Base-by-base conservation (phyloP, 1,140 invertebrate genomes). In the Linepithema humile region DNA sequence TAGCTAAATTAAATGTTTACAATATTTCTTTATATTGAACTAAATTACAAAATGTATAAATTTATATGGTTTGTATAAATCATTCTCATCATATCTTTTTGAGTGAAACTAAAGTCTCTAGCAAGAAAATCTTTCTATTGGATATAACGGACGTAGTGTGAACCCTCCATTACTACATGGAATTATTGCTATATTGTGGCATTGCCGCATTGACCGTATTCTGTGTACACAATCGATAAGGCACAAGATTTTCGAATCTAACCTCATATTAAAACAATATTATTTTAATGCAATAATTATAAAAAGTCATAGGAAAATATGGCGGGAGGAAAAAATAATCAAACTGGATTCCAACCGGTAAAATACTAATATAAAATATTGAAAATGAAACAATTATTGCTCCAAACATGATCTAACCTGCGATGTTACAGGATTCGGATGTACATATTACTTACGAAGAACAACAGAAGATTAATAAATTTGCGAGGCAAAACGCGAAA, bases 391-490 rank as follows among this genome's bases (percentile, higher is more conserved):
- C 73, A 32, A 29, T 32, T 60, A 43, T 32, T 29, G 45, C 35
- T 55, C 80, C 74, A 77, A 55, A 72, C 62, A 65, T 20, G 9
- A 50, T 83, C 10, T 78, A 57, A 15, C 83, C 69, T 59, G 55
- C 86, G 12, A 38, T 23, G 17, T 94, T 96, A 75, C 89, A 97
- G 97, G 98, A 98, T 90, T 97, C 96, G 72, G 98, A 99, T 95
- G 97, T 98, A 75, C 97, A 99, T 92, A 98, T 99, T 86, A 98
- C 98, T 4, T 98, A 96, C 92, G 98, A 99, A 94, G 99, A 99
- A 95, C 99, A 99, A 94, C 97, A 98, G 91, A 98, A 98, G 95
- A 99, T 99, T 84, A 99, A 99, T 93, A 97, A 97, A 93, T 99
- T 99, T 95, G 99, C 99, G 3, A 95, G 98, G 84, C 96, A 97